Conservation (phyloP, 2,888 invertebrate species). For the Caenorhabditis sp. region DNA sequence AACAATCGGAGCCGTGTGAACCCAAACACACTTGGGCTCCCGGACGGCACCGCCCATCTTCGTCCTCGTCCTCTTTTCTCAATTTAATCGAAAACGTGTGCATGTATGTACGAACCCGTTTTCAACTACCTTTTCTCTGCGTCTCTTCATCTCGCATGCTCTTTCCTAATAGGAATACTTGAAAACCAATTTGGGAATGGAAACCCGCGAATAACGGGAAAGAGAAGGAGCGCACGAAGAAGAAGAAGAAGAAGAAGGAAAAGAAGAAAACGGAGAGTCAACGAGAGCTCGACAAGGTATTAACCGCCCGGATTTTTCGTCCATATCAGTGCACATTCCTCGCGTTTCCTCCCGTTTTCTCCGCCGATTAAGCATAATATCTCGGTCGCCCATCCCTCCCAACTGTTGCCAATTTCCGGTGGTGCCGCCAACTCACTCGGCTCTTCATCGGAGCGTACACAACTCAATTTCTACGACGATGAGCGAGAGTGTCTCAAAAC, state of each 20-base stretch:
- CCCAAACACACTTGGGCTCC: slow-evolving; percentile 34
- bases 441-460: slow-evolving; percentile 34
- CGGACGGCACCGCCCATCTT: slow-evolving; percentile 4
- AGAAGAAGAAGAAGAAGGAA: background rate
- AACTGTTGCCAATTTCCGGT: slow-evolving; percentile 55
- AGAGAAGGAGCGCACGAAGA: background rate
- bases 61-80: no score
- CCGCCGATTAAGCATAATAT: background rate
- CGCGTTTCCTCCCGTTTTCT: background rate
- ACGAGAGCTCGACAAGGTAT: slow-evolving; percentile 26
- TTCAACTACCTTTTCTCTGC: slow-evolving; percentile 36
- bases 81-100: slow-evolving; percentile 53
- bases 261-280: no score
- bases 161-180: slow-evolving; percentile 38
- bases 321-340: slow-evolving; percentile 5
- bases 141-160: slow-evolving; percentile 19
- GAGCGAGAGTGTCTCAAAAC: slow-evolving; percentile 10
- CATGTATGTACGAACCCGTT: slow-evolving; percentile 11
- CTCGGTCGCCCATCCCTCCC: slow-evolving; percentile 10
- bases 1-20: slow-evolving; percentile 51
- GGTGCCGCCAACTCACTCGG: slow-evolving; percentile 6
- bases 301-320: slow-evolving; percentile 21
- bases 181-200: slow-evolving; percentile 53
- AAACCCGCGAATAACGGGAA: slow-evolving; percentile 18
- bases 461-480: slow-evolving; percentile 39